Evolutionary conservation across 2,888 invertebrate species (phyloP), one percentile per base, ranked within the genome.

Genomic region (Panopea generosa): DNA sequence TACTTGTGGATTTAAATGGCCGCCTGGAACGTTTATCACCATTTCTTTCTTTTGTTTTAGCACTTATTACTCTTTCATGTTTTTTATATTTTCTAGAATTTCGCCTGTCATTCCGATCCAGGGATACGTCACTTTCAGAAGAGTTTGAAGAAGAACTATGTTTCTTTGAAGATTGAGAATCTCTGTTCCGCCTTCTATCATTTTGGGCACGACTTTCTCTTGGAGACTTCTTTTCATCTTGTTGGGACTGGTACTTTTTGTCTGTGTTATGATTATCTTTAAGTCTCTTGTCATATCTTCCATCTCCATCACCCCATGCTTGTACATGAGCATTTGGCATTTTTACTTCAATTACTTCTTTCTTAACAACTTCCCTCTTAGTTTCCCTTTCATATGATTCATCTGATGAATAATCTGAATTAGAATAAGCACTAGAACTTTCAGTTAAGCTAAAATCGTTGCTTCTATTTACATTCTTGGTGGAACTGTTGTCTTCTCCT

Each of bases 391-490:
- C 66, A 50, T 53, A 59, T 33, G 74, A 75, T 2, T 71, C 74
- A 65, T 83, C 72, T 22, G 77, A 77, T 26, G 74, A 77, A 60
- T 62, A 63, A 60, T 73, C 71, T 40, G 84, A 83, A 52, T 77
- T 79, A 27, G 85, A 85, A 66, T 86, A 85, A 7, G 86, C 83
- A 75, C 85, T 85, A 11, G 86, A 85, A 67, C 85, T 85, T 40
- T 75, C 82, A 11, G 82, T 70, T 18, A 33, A 33, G 57, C 65
- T 49, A 11, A 47, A 11, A 11, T 47, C 38, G 18, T 50, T 50
- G 22, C 57, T 61, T 7, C 61, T 57, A 2, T 57, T 40, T 29
- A 6, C n/a, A 16, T 67, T 49, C 38, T 18, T 53, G 29, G 56
- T 62, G 29, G 60, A 55, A 18, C 63, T n/a, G 16, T 6, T 6